Evolutionary conservation across 2,888 invertebrate genomes (phyloP).

Genomic region (Cheilosia vernalis): DNA sequence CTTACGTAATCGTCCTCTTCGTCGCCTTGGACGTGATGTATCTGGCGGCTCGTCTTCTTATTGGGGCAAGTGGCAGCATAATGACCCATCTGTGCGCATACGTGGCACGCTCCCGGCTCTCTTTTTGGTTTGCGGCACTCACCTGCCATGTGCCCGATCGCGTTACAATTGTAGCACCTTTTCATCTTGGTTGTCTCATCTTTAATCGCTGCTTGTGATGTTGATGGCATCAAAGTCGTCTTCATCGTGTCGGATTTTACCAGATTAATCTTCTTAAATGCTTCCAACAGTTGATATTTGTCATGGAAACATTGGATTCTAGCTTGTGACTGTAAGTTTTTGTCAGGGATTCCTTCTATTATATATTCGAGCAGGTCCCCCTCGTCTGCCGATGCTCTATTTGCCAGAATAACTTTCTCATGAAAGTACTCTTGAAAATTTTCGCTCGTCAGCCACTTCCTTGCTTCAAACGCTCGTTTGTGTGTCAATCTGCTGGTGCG

Average conservation of each 20-base stretch:
- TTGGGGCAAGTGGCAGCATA: constrained; percentile 51
- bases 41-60: constrained; percentile 4
- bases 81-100: constrained; percentile 50
- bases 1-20: background rate
- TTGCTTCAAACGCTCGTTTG: background rate
- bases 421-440: constrained; percentile 5
- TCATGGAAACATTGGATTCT: background rate
- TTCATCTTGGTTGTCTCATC: background rate
- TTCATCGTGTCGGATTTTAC: background rate
- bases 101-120: constrained; percentile 46
- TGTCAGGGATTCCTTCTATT: background rate
- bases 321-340: background rate
- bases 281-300: constrained; percentile 2
- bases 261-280: background rate
- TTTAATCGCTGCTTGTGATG: background rate
- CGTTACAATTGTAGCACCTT: constrained; percentile 60
- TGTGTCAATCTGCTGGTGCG: background rate
- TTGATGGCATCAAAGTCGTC: constrained; percentile 6
- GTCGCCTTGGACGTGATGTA: too few species aligned
- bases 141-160: constrained; percentile 43
- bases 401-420: constrained; percentile 8
- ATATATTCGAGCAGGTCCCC: background rate
- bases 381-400: background rate
- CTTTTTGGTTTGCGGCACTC: constrained; percentile 57
- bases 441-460: background rate